Percentiles rank a stretch among this genome's conserved stretches.
Conservation (phyloP, 2,888 invertebrate species). For the Nesidiocoris tenuis region DNA sequence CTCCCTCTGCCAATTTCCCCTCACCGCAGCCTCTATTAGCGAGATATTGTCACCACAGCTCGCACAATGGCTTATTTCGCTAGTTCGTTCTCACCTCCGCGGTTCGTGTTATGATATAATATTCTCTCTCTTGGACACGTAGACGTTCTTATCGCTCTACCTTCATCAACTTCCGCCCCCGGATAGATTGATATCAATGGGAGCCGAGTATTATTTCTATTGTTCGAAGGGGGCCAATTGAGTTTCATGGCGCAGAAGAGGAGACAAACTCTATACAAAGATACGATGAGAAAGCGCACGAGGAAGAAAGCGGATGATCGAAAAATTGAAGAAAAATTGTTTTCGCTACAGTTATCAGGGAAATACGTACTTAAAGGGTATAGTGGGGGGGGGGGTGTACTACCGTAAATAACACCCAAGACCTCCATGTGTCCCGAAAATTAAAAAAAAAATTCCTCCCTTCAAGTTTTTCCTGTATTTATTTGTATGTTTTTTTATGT, state of each 20-base stretch:
- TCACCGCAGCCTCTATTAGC: conserved; percentile 21
- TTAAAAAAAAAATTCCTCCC: too few relatives aligned
- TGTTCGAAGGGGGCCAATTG: conserved; percentile 24
- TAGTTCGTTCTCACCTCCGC: neutral
- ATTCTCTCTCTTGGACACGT: neutral
- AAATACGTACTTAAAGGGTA: too few relatives aligned
- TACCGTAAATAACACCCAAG: too few relatives aligned
- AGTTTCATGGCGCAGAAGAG: conserved; percentile 6
- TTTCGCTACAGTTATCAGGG: too few relatives aligned
- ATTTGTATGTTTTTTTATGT: too few relatives aligned
- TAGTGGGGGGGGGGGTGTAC: too few relatives aligned
- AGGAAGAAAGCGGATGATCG: too few relatives aligned
- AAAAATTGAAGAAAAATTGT: too few relatives aligned
- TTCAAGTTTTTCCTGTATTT: too few relatives aligned
- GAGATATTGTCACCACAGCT: conserved; percentile 20
- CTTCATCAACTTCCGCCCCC: neutral
- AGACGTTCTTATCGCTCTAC: neutral
- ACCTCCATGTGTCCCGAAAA: too few relatives aligned
- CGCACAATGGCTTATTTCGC: conserved; percentile 35
- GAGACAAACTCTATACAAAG: neutral
- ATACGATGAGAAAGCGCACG: too few relatives aligned
- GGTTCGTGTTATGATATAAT: neutral
- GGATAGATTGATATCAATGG: conserved; percentile 38
- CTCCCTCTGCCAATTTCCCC: too few relatives aligned
- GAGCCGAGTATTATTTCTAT: neutral